Base-by-base conservation (phyloP, 2,113 vertebrate species). In the Ameiurus melas region DNA sequence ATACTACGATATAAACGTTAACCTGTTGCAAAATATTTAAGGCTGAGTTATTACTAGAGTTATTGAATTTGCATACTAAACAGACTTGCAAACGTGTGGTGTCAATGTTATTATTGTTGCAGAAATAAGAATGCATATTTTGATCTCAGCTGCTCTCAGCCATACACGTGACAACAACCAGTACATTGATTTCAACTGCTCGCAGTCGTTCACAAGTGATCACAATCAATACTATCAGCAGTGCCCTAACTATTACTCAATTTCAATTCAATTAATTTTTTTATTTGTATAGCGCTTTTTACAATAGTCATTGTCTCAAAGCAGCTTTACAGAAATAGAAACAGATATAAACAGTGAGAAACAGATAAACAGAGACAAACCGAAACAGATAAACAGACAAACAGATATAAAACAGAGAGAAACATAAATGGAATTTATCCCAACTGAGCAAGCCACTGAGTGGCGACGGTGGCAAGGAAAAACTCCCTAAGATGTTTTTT, bases 191-290 rank as follows among this genome's bases (percentile, higher is more conserved):
- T 87, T 85, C 83, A 85, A 86, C 55, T 96, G 96, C 60, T 95
- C 92, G 88, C 96, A 97, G 89, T 93, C 95, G 89, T 97, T 96
- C 90, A 93, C 90, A 87, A 96, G 96, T 92, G 96, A 95, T 92
- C 81, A 90, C 9, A 83, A 85, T 81, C 96, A 97, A 82, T 97
- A 97, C 93, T 97, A 96, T 86, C 96, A 97, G 87, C 96, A 97
- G 73, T 97, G 96, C 88, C 95, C 96, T 92, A 96, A 92, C 92
- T 97, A 97, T 94, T 96, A 96, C 0, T 95, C 96, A n/a, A n/a
- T n/a, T n/a, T n/a, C n/a, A n/a, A n/a, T n/a, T n/a, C n/a, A n/a
- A n/a, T n/a, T n/a, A n/a, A n/a, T n/a, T n/a, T n/a, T n/a, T n/a
- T n/a, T n/a, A n/a, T n/a, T n/a, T n/a, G n/a, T n/a, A n/a, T n/a